These are phyloP conservation scores for Lipophrys pholis DNA, from an alignment of 2,113 vertebrate genomes.

Conservation along the genomic window DNA sequence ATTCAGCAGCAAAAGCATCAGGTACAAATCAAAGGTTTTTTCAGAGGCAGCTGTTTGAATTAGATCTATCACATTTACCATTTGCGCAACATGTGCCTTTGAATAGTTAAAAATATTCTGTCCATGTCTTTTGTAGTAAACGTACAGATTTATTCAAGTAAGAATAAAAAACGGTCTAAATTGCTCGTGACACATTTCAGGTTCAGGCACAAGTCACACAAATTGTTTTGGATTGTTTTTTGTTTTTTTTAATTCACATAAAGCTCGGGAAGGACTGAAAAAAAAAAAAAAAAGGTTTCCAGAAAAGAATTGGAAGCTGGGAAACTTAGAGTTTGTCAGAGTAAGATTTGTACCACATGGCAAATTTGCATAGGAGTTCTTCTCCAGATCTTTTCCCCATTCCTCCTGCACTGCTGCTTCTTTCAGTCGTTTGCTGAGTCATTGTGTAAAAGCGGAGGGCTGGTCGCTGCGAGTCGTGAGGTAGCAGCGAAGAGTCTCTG, in stretches of 20 bases:
- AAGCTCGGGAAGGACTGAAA: slow-evolving; percentile 2
- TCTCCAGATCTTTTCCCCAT: slow-evolving; percentile 28
- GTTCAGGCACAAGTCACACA: no score
- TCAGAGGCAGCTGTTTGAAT: no score
- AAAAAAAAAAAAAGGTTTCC: slow-evolving; percentile 19
- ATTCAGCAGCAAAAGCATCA: no score
- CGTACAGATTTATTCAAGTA: no score
- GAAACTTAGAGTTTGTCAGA: slow-evolving; percentile 56
- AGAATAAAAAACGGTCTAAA: no score
- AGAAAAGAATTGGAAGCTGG: slow-evolving; percentile 44
- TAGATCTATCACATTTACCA: no score
- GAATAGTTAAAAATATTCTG: no score
- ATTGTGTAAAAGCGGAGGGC: slow-evolving; percentile 45
- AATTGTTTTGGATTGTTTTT: slow-evolving; percentile 9
- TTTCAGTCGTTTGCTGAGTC: slow-evolving; percentile 67
- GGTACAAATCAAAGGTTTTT: no score
- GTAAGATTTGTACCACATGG: slow-evolving; percentile 68
- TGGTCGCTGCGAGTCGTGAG: slow-evolving; percentile 13
- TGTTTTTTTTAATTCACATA: slow-evolving; percentile 24
- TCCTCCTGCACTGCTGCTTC: slow-evolving; percentile 1
- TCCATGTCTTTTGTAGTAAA: no score
- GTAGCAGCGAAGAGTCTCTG: slow-evolving; percentile 42
- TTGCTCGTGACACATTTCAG: no score
- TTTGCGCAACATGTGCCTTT: no score
- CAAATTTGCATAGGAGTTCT: slow-evolving; percentile 57